These are phyloP conservation scores for Alloscopus bannaensis DNA, from an alignment of 2,888 invertebrate genomes.

Conservation along the genomic window DNA sequence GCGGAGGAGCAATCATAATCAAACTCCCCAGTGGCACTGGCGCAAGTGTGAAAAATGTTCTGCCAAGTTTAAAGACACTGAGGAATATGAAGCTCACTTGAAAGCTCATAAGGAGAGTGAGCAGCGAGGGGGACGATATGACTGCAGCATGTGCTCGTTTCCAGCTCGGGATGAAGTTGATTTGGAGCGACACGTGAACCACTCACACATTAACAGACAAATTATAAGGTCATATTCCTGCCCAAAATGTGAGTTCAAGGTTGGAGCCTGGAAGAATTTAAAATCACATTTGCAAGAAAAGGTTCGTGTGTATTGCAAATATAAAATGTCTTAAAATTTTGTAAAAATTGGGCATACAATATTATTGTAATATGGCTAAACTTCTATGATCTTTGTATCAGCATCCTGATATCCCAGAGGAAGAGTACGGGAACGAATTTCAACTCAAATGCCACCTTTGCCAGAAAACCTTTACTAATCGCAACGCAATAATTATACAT, in stretches of 20 bases:
- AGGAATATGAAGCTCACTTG: not conserved
- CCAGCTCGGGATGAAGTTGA: not conserved
- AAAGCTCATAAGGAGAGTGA: constrained; percentile 10
- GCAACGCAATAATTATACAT: constrained; percentile 3
- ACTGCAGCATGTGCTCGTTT: constrained; percentile 1
- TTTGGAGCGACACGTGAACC: not conserved
- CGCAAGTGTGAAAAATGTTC: not conserved
- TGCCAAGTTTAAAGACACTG: not conserved
- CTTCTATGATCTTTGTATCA: not conserved
- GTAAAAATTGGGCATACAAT: not conserved
- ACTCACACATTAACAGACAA: not conserved
- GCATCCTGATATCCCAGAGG: constrained; percentile 15
- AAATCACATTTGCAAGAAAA: not conserved
- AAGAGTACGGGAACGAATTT: not conserved
- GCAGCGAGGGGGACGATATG: not conserved
- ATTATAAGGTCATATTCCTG: not conserved
- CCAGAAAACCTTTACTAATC: not conserved
- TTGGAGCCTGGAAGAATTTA: not conserved
- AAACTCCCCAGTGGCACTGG: not conserved
- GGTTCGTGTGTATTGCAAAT: not conserved
- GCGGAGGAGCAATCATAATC: too few relatives aligned
- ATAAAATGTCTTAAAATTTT: not conserved
- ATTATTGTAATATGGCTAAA: not conserved
- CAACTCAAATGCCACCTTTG: not conserved
- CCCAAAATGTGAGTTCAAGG: constrained; percentile 9